phyloP scores from a whole-genome alignment of 2,797 vertebrate genomes.

The Nyctalus aviator region DNA sequence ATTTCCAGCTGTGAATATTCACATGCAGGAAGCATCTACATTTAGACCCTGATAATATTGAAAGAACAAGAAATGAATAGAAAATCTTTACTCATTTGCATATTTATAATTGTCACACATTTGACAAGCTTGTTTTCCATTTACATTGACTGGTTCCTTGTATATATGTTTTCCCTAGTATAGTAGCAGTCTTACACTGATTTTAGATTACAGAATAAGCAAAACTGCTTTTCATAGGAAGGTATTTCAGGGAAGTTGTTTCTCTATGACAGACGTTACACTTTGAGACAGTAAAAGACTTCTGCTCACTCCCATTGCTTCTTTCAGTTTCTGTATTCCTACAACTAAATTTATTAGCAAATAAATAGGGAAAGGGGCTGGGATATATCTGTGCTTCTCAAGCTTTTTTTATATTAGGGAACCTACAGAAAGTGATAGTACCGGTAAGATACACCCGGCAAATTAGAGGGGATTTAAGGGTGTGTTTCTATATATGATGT shows the following conservation, averaged over 20 bases:
- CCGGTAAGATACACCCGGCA: too few species aligned
- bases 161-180: neutral
- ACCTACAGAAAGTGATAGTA: neutral
- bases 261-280: neutral
- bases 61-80: neutral
- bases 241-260: neutral
- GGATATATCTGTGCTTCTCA: neutral
- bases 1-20: neutral
- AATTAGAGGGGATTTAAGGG: neutral
- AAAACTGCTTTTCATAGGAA: neutral
- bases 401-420: neutral
- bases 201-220: neutral
- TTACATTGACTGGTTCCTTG: neutral
- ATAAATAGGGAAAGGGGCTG: neutral
- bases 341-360: neutral
- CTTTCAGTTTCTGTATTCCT: neutral
- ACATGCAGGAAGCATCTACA: neutral
- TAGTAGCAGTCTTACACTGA: neutral
- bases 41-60: neutral
- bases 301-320: neutral
- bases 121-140: neutral
- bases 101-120: neutral
- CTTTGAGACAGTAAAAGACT: neutral
- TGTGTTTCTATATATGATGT: neutral
- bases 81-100: neutral